phyloP scores from a whole-genome alignment of 1,140 invertebrate genomes.

The Anastrepha obliqua region DNA sequence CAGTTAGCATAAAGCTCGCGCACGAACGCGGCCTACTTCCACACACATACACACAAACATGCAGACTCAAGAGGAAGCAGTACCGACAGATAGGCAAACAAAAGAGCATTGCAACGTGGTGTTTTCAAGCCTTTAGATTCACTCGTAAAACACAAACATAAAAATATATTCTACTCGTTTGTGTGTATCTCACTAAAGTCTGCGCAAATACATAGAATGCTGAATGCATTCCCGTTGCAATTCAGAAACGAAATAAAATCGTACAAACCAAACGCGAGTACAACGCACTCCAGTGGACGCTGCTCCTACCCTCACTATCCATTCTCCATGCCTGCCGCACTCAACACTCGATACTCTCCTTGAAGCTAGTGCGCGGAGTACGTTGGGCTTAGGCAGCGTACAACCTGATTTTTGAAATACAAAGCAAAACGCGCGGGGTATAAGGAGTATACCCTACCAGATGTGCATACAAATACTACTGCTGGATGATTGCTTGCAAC shows the following conservation, averaged over 20 bases:
- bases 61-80: neutral
- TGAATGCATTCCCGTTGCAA: slow-evolving; percentile 1
- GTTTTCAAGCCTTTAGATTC: neutral
- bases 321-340: neutral
- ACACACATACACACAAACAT: neutral
- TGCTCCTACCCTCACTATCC: neutral
- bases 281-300: slow-evolving; percentile 14
- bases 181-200: neutral
- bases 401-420: slow-evolving; percentile 33
- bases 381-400: neutral
- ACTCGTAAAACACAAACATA: neutral
- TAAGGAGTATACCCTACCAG: neutral
- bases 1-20: slow-evolving; percentile 40
- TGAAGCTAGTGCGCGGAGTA: neutral
- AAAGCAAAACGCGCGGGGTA: slow-evolving; percentile 1
- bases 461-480: slow-evolving; percentile 21
- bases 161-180: neutral
- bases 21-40: slow-evolving; percentile 42
- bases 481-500: slow-evolving; percentile 4
- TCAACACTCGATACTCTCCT: neutral
- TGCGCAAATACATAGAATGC: neutral
- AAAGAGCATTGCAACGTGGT: slow-evolving; percentile 16
- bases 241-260: slow-evolving; percentile 32
- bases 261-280: slow-evolving; percentile 37
- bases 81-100: slow-evolving; percentile 38